phyloP scores from a whole-genome alignment of 1,140 invertebrate genomes.

The Anagrus nilaparvatae region DNA sequence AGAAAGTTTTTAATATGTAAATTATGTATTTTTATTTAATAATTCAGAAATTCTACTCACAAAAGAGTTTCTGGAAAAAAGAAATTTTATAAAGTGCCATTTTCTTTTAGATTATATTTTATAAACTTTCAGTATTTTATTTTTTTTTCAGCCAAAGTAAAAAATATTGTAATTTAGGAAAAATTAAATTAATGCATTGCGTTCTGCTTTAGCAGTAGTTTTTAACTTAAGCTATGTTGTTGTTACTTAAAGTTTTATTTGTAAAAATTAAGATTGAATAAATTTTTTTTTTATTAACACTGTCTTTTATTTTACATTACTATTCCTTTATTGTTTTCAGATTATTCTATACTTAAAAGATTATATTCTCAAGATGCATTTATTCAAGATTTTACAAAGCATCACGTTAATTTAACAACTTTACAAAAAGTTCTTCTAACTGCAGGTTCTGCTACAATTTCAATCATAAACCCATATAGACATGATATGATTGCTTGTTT shows the following conservation, averaged over 20 bases:
- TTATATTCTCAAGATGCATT: slow-evolving; percentile 30
- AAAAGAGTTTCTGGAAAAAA: neutral
- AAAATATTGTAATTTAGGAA: neutral
- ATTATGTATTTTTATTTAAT: no score
- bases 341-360: slow-evolving; percentile 16
- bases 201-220: no score
- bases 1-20: neutral
- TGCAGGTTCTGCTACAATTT: slow-evolving; percentile 66
- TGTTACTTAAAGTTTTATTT: slow-evolving; percentile 2
- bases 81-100: slow-evolving; percentile 4
- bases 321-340: slow-evolving; percentile 27
- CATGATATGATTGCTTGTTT: slow-evolving; percentile 91
- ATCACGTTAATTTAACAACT: slow-evolving; percentile 59
- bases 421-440: slow-evolving; percentile 69
- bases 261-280: no score
- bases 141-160: neutral
- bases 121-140: no score
- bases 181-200: slow-evolving; percentile 4
- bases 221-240: no score
- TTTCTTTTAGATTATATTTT: slow-evolving; percentile 8
- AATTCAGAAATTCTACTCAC: no score
- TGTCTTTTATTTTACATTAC: slow-evolving; percentile 10
- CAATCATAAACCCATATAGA: slow-evolving; percentile 60
- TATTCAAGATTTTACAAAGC: slow-evolving; percentile 41
- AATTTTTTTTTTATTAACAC: slow-evolving; percentile 8